Conservation (phyloP, 2,888 invertebrate genomes). For the Ganaspis brasiliensis region DNA sequence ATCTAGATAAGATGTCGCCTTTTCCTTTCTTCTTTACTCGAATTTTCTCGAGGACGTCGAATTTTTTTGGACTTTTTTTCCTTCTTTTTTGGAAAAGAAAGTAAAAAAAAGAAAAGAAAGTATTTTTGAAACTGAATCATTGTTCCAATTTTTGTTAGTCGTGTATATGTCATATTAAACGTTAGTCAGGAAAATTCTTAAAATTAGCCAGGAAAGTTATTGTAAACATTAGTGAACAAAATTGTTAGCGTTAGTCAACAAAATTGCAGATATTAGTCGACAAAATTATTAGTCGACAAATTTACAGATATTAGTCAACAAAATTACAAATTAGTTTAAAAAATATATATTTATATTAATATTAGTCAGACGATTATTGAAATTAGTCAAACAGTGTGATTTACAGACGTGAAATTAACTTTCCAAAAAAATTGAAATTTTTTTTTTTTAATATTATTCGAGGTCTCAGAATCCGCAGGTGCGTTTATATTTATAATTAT, state of each 20-base stretch:
- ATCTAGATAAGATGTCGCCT: constrained; percentile 34
- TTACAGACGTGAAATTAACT: constrained; percentile 1
- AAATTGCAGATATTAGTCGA: too few species aligned
- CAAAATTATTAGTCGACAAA: too few species aligned
- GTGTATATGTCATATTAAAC: background rate
- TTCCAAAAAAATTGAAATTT: background rate
- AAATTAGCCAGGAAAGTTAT: too few species aligned
- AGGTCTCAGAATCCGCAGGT: constrained; percentile 3
- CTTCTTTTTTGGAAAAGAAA: too few species aligned
- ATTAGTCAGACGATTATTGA: too few species aligned
- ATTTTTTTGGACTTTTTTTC: constrained; percentile 20
- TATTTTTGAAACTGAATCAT: too few species aligned
- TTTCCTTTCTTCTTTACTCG: constrained; percentile 17
- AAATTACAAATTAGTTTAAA: too few species aligned
- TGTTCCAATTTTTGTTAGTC: background rate
- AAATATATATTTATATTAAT: too few species aligned
- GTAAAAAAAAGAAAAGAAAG: background rate
- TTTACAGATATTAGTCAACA: too few species aligned
- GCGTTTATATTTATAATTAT: constrained; percentile 36
- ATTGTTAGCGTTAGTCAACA: too few species aligned
- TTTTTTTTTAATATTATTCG: background rate
- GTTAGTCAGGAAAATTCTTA: too few species aligned
- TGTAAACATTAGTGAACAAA: too few species aligned
- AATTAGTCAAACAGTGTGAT: background rate
- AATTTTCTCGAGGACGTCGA: constrained; percentile 27